Evolutionary conservation across 2,797 vertebrate genomes (phyloP).

Genomic region (Acanthis flammea): DNA sequence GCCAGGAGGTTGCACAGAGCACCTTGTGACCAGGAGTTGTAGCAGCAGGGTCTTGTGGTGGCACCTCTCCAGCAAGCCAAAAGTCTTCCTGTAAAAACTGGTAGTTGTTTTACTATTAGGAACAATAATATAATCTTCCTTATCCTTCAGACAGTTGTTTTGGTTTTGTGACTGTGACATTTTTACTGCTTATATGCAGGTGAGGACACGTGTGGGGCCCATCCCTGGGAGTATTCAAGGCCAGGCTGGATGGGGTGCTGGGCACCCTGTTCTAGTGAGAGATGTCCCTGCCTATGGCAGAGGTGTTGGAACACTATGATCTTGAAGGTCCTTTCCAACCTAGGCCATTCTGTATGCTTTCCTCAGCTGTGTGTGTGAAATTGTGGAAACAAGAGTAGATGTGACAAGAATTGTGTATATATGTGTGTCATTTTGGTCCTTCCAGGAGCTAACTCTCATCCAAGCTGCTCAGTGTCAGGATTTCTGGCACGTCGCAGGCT

Average conservation of each 20-base stretch:
- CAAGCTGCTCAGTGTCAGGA: accelerated
- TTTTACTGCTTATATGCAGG: accelerated
- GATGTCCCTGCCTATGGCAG: background rate
- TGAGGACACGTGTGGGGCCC: accelerated
- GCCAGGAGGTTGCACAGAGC: background rate
- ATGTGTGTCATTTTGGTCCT: accelerated
- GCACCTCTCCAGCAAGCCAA: accelerated
- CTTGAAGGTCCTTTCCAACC: background rate
- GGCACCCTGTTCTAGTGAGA: background rate
- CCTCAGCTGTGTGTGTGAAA: background rate
- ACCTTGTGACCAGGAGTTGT: background rate
- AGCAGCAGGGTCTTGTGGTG: background rate
- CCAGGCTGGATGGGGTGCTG: background rate
- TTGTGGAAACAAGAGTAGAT: background rate
- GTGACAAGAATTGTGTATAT: accelerated
- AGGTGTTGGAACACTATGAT: background rate
- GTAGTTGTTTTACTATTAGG: background rate
- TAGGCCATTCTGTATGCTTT: background rate
- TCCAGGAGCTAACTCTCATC: accelerated
- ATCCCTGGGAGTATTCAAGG: background rate
- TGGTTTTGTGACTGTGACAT: accelerated
- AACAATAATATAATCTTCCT: background rate
- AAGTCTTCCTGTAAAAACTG: background rate
- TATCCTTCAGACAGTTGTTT: background rate
- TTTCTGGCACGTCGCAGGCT: background rate